These are phyloP conservation scores for Borostomias antarcticus DNA, from an alignment of 2,797 vertebrate species.

Conservation along the genomic window DNA sequence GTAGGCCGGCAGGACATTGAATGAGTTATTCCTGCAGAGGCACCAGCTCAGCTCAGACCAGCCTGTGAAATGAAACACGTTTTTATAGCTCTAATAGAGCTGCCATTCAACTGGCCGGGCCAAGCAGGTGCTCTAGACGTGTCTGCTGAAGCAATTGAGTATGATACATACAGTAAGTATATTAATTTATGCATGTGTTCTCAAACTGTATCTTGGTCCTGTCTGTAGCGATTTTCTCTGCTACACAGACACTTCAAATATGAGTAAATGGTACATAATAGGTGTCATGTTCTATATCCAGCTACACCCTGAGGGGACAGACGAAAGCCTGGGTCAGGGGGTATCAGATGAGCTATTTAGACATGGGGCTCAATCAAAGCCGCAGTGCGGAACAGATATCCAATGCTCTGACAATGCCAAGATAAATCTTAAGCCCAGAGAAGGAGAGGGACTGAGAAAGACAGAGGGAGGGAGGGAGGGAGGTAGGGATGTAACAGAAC, in stretches of 20 bases:
- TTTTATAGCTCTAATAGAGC: conserved; percentile 44
- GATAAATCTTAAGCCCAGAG: conserved; percentile 2
- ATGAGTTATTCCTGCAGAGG: conserved; percentile 56
- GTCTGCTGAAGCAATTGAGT: conserved; percentile 9
- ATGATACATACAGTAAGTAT: conserved; percentile 22
- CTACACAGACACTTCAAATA: no score
- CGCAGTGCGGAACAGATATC: neutral
- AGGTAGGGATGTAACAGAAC: conserved; percentile 44
- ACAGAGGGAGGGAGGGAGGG: conserved; percentile 22
- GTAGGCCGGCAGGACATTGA: conserved; percentile 64
- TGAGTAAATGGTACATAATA: no score
- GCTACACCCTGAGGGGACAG: neutral
- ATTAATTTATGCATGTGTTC: no score
- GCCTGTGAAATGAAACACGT: conserved; percentile 50
- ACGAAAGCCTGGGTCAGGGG: neutral
- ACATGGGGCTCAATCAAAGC: neutral
- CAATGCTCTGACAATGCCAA: neutral
- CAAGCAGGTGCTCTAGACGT: no score
- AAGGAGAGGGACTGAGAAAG: conserved; percentile 32
- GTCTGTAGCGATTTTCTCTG: no score
- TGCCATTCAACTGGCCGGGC: conserved; percentile 44
- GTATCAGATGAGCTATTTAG: neutral
- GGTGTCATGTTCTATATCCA: no score
- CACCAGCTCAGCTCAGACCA: conserved; percentile 41
- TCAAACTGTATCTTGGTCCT: no score